Conservation (phyloP, 1,140 invertebrate genomes). For the Archegozetes longisetosus region DNA sequence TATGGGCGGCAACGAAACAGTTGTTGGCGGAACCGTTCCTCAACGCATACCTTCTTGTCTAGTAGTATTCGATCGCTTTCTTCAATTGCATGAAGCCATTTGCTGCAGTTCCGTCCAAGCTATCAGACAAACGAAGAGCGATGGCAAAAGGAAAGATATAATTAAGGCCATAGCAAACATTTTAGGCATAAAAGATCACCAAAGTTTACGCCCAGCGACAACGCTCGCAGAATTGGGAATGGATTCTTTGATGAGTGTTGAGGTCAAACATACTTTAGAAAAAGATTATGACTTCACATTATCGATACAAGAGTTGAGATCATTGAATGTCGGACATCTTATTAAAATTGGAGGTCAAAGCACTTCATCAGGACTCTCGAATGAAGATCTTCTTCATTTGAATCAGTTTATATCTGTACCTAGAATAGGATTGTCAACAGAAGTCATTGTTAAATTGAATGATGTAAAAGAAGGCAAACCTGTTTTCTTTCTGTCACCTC, state of each 20-base stretch:
- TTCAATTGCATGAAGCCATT: constrained; percentile 15
- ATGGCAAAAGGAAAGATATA: constrained; percentile 35
- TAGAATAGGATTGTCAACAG: constrained; percentile 28
- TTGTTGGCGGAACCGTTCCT: constrained; percentile 77
- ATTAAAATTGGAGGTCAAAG: constrained; percentile 40
- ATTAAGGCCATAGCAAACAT: constrained; percentile 63
- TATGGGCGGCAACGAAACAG: constrained; percentile 68
- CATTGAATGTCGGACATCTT: constrained; percentile 54
- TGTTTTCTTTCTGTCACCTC: constrained; percentile 72
- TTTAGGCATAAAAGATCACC: constrained; percentile 65
- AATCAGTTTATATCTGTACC: constrained; percentile 7
- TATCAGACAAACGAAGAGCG: constrained; percentile 40
- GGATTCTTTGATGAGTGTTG: constrained; percentile 94
- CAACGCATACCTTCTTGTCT: constrained; percentile 80
- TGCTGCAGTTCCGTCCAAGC: constrained; percentile 9
- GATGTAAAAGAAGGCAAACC: constrained; percentile 29
- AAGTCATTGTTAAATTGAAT: constrained; percentile 34
- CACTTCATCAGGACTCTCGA: background rate
- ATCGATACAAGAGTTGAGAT: constrained; percentile 70
- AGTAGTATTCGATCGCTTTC: constrained; percentile 59
- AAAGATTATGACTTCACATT: constrained; percentile 73
- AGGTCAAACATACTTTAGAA: constrained; percentile 91
- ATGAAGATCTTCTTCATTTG: background rate
- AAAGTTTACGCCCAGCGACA: constrained; percentile 48
- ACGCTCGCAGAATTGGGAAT: constrained; percentile 82